Percentiles rank a stretch among this genome's conserved stretches.
These are phyloP conservation scores for Eupeodes luniger DNA, from an alignment of 2,888 invertebrate genomes.

Conservation along the genomic window DNA sequence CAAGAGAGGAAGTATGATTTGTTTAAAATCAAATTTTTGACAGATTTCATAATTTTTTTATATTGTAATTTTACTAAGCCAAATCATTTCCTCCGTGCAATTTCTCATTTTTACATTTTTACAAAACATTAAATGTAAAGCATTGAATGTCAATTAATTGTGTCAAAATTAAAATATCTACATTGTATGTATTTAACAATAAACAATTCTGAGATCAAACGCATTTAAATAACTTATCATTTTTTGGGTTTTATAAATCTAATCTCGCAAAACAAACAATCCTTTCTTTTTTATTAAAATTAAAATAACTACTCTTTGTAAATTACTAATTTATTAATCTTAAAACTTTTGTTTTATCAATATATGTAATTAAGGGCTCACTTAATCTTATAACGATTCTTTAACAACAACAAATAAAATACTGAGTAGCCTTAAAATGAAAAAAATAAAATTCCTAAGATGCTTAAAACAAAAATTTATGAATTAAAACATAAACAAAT, in stretches of 20 bases:
- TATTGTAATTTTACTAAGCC: no score
- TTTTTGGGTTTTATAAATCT: not conserved
- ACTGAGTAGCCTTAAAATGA: constrained; percentile 6
- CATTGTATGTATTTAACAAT: not conserved
- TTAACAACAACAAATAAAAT: not conserved
- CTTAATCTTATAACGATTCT: not conserved
- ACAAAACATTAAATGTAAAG: not conserved
- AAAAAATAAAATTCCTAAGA: constrained; percentile 12
- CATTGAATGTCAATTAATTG: constrained; percentile 14
- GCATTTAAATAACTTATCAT: constrained; percentile 20
- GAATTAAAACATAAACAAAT: constrained; percentile 4
- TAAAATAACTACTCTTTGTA: not conserved
- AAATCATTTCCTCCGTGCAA: constrained; percentile 10
- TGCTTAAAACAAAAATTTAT: constrained; percentile 14
- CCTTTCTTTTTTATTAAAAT: not conserved
- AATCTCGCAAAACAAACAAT: not conserved
- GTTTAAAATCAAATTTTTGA: no score
- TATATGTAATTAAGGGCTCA: not conserved
- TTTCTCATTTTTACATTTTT: not conserved
- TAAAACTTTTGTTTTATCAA: not conserved
- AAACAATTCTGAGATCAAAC: constrained; percentile 9
- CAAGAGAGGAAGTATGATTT: no score
- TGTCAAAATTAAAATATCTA: constrained; percentile 5
- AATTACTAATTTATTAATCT: not conserved
- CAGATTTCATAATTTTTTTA: no score